phyloP scores from a whole-genome alignment of 2,113 vertebrate genomes.

The Eolophus roseicapilla region DNA sequence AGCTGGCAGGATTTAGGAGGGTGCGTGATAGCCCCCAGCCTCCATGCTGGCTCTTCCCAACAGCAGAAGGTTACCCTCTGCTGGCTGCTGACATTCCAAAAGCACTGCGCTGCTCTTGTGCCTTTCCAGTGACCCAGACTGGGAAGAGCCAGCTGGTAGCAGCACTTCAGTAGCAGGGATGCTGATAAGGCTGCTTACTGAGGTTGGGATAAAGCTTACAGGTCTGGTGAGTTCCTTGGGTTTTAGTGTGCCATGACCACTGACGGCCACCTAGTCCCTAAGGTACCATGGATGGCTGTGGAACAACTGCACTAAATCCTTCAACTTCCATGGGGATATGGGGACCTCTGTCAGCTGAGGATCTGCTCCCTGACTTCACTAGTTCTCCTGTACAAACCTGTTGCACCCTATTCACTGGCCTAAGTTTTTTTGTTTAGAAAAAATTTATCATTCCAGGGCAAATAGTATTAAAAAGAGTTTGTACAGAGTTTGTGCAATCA shows the following conservation, averaged over 20 bases:
- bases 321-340: fast-evolving
- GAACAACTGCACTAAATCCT: neutral
- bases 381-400: neutral
- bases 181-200: fast-evolving
- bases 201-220: neutral
- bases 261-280: neutral
- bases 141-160: neutral
- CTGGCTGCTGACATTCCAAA: neutral
- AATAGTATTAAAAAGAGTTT: neutral
- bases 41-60: neutral
- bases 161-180: neutral
- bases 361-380: neutral
- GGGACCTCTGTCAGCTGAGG: neutral
- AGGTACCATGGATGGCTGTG: fast-evolving
- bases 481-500: neutral
- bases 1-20: neutral
- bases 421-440: neutral
- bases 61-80: neutral
- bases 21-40: neutral
- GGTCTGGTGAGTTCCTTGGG: neutral
- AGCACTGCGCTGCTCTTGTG: fast-evolving
- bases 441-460: neutral
- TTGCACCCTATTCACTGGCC: neutral
- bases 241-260: neutral
- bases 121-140: neutral